phyloP scores from a whole-genome alignment of 2,797 vertebrate genomes.

The Thalassophryne amazonica region DNA sequence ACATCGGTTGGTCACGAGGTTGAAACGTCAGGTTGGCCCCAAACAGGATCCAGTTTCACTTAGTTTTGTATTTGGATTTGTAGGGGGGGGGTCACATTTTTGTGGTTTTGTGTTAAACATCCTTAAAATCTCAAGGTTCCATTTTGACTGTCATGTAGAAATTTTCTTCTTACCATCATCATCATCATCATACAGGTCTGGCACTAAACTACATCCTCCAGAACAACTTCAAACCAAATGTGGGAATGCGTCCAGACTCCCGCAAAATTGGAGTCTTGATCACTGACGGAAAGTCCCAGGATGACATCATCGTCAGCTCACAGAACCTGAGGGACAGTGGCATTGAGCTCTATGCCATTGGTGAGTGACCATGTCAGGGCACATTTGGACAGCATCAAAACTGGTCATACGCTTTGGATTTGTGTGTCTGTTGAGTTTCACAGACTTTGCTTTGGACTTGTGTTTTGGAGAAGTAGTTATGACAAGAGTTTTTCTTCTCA shows the following conservation, averaged over 20 bases:
- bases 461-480: neutral
- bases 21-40: too few species aligned
- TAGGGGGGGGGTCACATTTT: too few species aligned
- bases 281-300: slow-evolving; percentile 87
- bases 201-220: slow-evolving; percentile 84
- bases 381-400: too few species aligned
- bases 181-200: slow-evolving; percentile 66
- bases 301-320: slow-evolving; percentile 82
- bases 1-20: too few species aligned
- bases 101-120: too few species aligned
- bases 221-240: slow-evolving; percentile 80
- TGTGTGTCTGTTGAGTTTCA: too few species aligned
- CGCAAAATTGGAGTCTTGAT: slow-evolving; percentile 87
- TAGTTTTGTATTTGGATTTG: too few species aligned
- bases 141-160: too few species aligned
- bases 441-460: neutral
- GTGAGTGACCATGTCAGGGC: too few species aligned
- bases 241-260: slow-evolving; percentile 80
- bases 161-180: neutral
- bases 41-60: neutral
- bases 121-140: neutral
- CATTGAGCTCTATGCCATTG: slow-evolving; percentile 86
- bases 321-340: slow-evolving; percentile 78
- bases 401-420: too few species aligned
- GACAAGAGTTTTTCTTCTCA: slow-evolving; percentile 34